phyloP scores from a whole-genome alignment of 35 echinoderm and acorn worm species.

The Strongylocentrotus purpuratus region DNA sequence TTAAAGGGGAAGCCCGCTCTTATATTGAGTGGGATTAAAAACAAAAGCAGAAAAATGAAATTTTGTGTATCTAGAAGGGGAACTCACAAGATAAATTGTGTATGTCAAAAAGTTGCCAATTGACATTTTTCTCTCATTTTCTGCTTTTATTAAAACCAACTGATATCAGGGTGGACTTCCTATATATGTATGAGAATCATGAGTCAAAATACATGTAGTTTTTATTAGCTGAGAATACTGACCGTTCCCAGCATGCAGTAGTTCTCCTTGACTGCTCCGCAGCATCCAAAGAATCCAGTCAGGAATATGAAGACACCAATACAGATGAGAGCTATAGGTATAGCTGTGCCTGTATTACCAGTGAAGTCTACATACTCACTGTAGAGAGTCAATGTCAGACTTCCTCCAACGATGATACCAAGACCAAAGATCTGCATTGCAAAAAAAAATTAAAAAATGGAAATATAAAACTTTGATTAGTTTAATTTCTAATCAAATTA shows the following conservation, averaged over 20 bases:
- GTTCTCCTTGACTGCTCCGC: slow-evolving; percentile 95
- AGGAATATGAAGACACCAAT: slow-evolving; percentile 87
- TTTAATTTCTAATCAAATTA: no score
- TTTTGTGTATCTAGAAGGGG: no score
- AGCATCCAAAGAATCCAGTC: slow-evolving; percentile 93
- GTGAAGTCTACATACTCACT: slow-evolving; percentile 78
- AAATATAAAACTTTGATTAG: neutral
- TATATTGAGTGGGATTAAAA: neutral
- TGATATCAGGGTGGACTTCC: no score
- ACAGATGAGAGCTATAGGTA: slow-evolving; percentile 74
- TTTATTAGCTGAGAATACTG: slow-evolving; percentile 22
- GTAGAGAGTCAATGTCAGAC: slow-evolving; percentile 65
- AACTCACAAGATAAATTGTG: neutral
- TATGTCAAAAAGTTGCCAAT: neutral
- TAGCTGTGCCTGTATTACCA: slow-evolving; percentile 53
- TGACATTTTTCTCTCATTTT: no score
- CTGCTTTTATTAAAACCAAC: no score
- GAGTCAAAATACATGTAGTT: neutral
- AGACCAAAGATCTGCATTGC: slow-evolving; percentile 69
- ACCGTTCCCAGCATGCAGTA: slow-evolving; percentile 94
- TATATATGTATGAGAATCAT: neutral
- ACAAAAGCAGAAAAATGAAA: neutral
- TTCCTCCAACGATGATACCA: slow-evolving; percentile 71
- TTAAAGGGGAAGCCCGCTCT: no score
- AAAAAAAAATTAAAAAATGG: neutral